Conservation (phyloP, 1,140 invertebrate species). For the Aphis craccivora region DNA sequence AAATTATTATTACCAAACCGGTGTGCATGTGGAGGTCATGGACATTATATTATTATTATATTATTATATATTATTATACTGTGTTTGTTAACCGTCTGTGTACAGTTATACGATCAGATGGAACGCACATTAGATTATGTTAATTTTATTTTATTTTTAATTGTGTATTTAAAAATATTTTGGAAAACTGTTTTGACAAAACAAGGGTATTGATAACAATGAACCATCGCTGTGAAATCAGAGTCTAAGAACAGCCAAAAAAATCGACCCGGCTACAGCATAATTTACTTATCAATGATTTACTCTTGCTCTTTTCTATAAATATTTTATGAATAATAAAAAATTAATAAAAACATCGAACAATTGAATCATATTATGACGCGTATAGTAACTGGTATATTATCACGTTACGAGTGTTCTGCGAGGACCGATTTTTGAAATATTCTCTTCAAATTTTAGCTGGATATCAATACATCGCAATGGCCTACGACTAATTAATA, state of each 20-base stretch:
- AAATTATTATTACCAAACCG: constrained; percentile 19
- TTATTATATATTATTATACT: background rate
- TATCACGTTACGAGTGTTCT: no score
- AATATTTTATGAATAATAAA: background rate
- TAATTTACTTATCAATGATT: background rate
- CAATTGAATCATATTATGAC: no score
- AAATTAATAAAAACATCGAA: background rate
- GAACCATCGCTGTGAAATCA: background rate
- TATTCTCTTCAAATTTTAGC: background rate
- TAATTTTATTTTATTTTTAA: background rate
- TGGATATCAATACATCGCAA: background rate
- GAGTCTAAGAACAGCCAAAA: background rate
- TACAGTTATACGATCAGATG: background rate
- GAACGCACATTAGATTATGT: background rate
- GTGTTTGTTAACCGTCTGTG: background rate
- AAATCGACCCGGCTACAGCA: background rate
- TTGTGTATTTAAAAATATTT: background rate
- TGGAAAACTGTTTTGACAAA: background rate
- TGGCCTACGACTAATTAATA: background rate
- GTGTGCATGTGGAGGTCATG: constrained; percentile 4
- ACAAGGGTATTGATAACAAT: background rate
- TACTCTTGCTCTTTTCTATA: background rate
- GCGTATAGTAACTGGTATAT: no score
- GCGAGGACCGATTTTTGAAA: background rate
- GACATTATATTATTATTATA: background rate